Base-by-base conservation (phyloP, 2,113 vertebrate genomes). In the Sigmodon hispidus region DNA sequence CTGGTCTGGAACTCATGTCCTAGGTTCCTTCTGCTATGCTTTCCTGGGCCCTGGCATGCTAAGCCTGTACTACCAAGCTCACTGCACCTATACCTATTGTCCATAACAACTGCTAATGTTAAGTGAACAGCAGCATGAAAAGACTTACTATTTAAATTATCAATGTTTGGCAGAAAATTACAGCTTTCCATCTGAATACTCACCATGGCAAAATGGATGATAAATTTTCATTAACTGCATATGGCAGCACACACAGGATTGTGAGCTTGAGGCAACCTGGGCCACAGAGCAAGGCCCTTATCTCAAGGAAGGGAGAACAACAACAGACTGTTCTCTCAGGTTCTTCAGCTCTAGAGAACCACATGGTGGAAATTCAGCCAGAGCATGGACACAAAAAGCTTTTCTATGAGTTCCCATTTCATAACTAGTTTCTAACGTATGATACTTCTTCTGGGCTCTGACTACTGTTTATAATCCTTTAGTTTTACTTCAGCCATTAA, bases 111-210 rank as follows among this genome's bases (percentile, higher is more conserved):
- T 89, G 16, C 48, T 79, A 95, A 59, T 69, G 57, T 75, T 29
- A 92, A 50, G n/a, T 48, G 87, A 69, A 87, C 3, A 92, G 13
- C 7, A 90, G 34, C 69, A 76, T 21, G 50, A 67, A 86, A 67
- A 59, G 0, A 43, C n/a, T 40, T 43, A 40, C 63, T 67, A 34
- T 80, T 92, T 81, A 81, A 69, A 55, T 81, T 63, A 83, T 31
- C 40, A 84, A 3, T 89, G 43, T 59, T 87, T 91, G 75, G 70
- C 22, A 94, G 48, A n/a, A 89, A 96, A 92, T 63, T 45, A 85
- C 43, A 76, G 31, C 29, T 63, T 61, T 48, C 72, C 87, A 77
- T 89, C 55, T 92, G 55, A 77, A 81, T 12, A 69, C 8, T 67
- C 55, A 89, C 21, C 69, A 90, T 73, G 63, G 57, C 9, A 31